Percentiles rank a stretch among this genome's conserved stretches.
These are phyloP conservation scores for Drosophila tsacasi DNA, from an alignment of 1,140 invertebrate species.

Conservation along the genomic window DNA sequence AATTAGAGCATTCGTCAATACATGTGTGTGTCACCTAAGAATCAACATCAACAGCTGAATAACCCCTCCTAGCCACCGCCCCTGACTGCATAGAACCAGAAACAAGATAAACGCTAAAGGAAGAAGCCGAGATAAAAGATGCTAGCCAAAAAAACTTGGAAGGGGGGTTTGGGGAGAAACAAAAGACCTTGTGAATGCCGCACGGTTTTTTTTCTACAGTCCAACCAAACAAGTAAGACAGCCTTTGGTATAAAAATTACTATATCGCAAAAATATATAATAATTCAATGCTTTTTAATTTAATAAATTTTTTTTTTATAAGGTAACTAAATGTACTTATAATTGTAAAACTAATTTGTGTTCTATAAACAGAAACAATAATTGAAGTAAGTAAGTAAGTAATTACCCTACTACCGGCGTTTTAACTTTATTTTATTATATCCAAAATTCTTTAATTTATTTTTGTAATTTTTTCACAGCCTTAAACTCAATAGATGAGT, in stretches of 20 bases:
- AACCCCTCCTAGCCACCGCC: background rate
- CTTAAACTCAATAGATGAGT: background rate
- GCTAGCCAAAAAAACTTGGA: constrained; percentile 8
- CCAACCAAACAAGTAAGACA: background rate
- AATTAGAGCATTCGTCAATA: constrained; percentile 65
- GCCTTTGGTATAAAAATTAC: background rate
- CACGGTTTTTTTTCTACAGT: constrained; percentile 45
- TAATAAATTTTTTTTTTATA: background rate
- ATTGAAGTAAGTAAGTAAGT: no score
- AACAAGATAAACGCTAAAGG: constrained; percentile 40
- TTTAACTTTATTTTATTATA: background rate
- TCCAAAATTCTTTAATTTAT: no score
- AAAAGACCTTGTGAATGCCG: constrained; percentile 75
- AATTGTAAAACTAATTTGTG: background rate
- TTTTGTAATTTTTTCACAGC: background rate
- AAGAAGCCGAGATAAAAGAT: constrained; percentile 22
- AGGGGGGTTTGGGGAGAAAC: constrained; percentile 5
- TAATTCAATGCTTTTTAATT: background rate
- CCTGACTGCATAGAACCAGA: constrained; percentile 54
- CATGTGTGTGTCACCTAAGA: constrained; percentile 5
- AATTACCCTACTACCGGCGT: background rate
- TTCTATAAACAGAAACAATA: background rate
- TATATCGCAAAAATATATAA: background rate
- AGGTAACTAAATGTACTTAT: no score
- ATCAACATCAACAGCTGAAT: background rate